Evolutionary conservation across 2,888 invertebrate species (phyloP).

Genomic region (Agrochola litura): DNA sequence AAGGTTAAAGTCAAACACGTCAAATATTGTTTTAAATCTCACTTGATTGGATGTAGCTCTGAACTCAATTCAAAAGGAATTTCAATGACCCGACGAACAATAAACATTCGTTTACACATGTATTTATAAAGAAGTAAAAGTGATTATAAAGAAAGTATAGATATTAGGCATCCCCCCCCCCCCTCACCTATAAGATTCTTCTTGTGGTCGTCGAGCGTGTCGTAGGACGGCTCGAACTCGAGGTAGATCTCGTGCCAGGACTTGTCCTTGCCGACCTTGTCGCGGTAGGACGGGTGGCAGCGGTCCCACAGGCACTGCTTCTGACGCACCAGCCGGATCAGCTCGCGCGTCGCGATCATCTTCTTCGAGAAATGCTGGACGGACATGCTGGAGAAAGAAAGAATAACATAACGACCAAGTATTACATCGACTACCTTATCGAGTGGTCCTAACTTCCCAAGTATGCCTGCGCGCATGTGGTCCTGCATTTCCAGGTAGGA

Average conservation of each 20-base stretch:
- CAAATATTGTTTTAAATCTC: background rate
- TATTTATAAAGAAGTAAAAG: too few species aligned
- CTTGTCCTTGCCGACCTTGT: slow-evolving; percentile 61
- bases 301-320: slow-evolving; percentile 71
- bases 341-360: slow-evolving; percentile 65
- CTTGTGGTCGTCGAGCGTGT: slow-evolving; percentile 60
- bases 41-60: background rate
- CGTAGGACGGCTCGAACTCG: slow-evolving; percentile 70
- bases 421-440: background rate
- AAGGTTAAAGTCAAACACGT: background rate
- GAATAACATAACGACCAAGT: background rate
- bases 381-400: slow-evolving; percentile 34
- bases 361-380: slow-evolving; percentile 53
- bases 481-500: background rate
- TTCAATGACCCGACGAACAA: background rate
- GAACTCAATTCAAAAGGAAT: background rate
- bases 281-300: slow-evolving; percentile 61
- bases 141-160: background rate
- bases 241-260: slow-evolving; percentile 72
- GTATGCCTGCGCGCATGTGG: too few species aligned
- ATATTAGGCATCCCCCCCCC: background rate
- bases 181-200: slow-evolving; percentile 70
- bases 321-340: slow-evolving; percentile 71
- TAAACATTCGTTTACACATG: too few species aligned
- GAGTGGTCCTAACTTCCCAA: background rate